Evolutionary conservation across 2,797 vertebrate genomes (phyloP).

Genomic region (Sylvilagus floridanus): DNA sequence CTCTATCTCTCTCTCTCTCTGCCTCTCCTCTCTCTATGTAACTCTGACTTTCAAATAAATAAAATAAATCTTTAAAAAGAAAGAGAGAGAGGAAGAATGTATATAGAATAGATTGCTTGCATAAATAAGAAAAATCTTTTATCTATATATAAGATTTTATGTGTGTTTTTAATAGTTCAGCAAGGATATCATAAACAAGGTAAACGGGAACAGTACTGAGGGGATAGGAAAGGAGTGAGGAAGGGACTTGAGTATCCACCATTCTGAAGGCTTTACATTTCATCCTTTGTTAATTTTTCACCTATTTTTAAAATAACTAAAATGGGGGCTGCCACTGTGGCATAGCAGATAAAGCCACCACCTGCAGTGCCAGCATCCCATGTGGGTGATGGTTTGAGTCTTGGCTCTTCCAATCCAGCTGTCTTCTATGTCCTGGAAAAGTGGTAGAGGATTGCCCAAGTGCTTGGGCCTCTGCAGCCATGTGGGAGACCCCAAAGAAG

Average conservation of each 20-base stretch:
- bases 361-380: too few species aligned
- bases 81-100: neutral
- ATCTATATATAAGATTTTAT: neutral
- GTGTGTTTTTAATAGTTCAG: neutral
- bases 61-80: too few species aligned
- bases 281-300: neutral
- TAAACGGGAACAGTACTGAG: neutral
- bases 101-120: neutral
- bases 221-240: neutral
- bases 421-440: too few species aligned
- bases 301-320: slow-evolving; percentile 20
- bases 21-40: too few species aligned
- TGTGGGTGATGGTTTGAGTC: too few species aligned
- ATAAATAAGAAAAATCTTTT: slow-evolving; percentile 1
- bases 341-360: too few species aligned
- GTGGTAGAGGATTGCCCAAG: too few species aligned
- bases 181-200: neutral
- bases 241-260: neutral
- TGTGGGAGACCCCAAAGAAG: too few species aligned
- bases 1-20: too few species aligned
- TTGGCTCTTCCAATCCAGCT: too few species aligned
- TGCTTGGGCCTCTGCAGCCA: too few species aligned
- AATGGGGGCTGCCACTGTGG: neutral
- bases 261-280: slow-evolving; percentile 26
- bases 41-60: too few species aligned